Evolutionary conservation across 2,888 invertebrate species (phyloP).

Genomic region (Geotrupes spiniger): DNA sequence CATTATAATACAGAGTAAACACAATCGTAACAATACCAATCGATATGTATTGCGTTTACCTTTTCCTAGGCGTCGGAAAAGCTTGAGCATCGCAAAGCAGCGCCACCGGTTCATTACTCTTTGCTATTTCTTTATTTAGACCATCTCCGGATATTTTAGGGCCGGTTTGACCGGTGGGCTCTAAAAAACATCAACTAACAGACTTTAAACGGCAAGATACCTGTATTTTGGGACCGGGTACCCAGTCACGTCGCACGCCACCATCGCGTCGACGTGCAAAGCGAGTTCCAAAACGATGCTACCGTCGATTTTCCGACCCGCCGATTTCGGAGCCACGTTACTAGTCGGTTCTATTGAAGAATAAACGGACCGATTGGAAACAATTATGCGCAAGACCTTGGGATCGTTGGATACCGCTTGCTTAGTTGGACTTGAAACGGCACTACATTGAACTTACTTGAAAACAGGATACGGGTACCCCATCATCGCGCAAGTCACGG

Average conservation of each 20-base stretch:
- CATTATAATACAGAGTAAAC: too few species aligned
- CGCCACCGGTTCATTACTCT: slow-evolving; percentile 35
- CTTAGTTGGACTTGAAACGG: background rate
- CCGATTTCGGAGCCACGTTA: slow-evolving; percentile 62
- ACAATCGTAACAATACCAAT: too few species aligned
- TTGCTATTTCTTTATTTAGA: slow-evolving; percentile 52
- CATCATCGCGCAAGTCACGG: slow-evolving; percentile 67
- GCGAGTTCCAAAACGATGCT: slow-evolving; percentile 61
- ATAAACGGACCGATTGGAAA: background rate
- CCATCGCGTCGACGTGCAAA: slow-evolving; percentile 55
- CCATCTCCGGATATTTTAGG: slow-evolving; percentile 56
- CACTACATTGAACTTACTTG: slow-evolving; percentile 59
- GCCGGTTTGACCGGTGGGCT: slow-evolving; percentile 55
- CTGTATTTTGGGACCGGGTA: slow-evolving; percentile 68
- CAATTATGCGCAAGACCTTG: too few species aligned
- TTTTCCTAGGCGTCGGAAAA: slow-evolving; percentile 57
- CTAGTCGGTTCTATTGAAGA: slow-evolving; percentile 55
- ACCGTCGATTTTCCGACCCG: slow-evolving; percentile 54
- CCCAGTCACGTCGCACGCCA: slow-evolving; percentile 68
- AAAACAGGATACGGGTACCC: slow-evolving; percentile 68
- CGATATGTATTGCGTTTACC: slow-evolving; percentile 47
- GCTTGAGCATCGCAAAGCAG: slow-evolving; percentile 58
- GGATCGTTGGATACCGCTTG: background rate
- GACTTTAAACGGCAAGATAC: slow-evolving; percentile 47
- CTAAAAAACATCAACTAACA: slow-evolving; percentile 47